Evolutionary conservation across 2,797 vertebrate species (phyloP).

Genomic region (Amphiprion clarkii): DNA sequence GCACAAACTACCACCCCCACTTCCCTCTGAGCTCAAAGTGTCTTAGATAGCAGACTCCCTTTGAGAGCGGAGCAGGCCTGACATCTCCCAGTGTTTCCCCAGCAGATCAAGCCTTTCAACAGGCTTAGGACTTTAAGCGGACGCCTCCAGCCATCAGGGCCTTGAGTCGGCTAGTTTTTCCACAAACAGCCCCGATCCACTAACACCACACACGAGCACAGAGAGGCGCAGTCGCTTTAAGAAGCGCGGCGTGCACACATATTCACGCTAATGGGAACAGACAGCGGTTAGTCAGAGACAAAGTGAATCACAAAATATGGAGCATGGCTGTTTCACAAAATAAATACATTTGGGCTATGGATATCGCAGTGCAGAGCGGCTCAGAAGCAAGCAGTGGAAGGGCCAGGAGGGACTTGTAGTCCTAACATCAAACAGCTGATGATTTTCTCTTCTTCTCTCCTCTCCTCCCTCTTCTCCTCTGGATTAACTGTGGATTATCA

Average conservation of each 20-base stretch:
- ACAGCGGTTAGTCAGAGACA: constrained; percentile 85
- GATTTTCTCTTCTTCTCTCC: constrained; percentile 75
- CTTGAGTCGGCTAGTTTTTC: constrained; percentile 66
- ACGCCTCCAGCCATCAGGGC: constrained; percentile 72
- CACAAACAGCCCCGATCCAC: constrained; percentile 70
- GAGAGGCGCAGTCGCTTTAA: constrained; percentile 68
- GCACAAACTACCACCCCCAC: constrained; percentile 56
- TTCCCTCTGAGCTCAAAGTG: constrained; percentile 67
- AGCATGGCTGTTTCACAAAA: constrained; percentile 80
- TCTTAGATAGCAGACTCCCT: constrained; percentile 69
- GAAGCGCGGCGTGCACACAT: constrained; percentile 66
- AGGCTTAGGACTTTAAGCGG: constrained; percentile 71
- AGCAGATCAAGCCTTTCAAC: constrained; percentile 76
- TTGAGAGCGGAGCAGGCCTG: constrained; percentile 73
- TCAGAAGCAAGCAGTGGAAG: constrained; percentile 63
- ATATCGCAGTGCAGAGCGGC: constrained; percentile 72
- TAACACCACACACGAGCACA: constrained; percentile 60
- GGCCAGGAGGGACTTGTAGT: constrained; percentile 79
- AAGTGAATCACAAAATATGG: constrained; percentile 86
- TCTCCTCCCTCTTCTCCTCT: constrained; percentile 78
- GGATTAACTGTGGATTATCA: constrained; percentile 86
- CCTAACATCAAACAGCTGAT: constrained; percentile 82
- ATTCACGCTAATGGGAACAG: constrained; percentile 85
- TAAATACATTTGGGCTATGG: constrained; percentile 80
- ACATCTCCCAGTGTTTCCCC: constrained; percentile 77